Percentiles rank a stretch among this genome's conserved stretches.
Conservation (phyloP, 2,888 invertebrate species). For the Amphipyra tragopoginis region DNA sequence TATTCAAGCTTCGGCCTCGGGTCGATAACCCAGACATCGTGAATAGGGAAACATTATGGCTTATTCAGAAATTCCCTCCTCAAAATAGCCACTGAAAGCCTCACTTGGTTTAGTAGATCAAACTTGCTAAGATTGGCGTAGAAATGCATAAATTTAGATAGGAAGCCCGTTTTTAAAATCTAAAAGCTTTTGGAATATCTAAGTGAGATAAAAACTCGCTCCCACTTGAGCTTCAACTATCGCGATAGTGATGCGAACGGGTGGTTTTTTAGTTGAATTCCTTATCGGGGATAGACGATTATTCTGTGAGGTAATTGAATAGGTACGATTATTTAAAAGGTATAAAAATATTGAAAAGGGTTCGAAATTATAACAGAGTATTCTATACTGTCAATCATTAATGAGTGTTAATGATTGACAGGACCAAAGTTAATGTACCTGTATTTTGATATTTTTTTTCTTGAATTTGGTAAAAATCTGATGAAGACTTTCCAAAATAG, state of each 20-base stretch:
- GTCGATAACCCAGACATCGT: conserved; percentile 76
- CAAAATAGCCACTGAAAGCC: conserved; percentile 67
- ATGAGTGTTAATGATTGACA: no score
- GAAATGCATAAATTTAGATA: conserved; percentile 68
- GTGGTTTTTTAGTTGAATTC: conserved; percentile 50
- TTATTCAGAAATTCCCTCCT: conserved; percentile 64
- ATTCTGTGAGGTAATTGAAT: conserved; percentile 42
- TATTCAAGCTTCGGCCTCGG: conserved; percentile 72
- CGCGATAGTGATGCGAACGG: conserved; percentile 49
- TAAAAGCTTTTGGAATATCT: conserved; percentile 59
- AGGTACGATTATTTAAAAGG: neutral
- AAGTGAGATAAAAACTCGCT: conserved; percentile 48
- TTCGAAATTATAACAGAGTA: neutral
- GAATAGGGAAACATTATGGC: conserved; percentile 69
- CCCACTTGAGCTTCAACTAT: conserved; percentile 41
- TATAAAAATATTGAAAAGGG: neutral
- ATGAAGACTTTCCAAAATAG: no score
- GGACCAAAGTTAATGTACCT: no score
- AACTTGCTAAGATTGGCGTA: conserved; percentile 59
- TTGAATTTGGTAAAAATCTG: no score
- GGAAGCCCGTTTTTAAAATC: conserved; percentile 54
- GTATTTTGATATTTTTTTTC: no score
- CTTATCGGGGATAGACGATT: conserved; percentile 32
- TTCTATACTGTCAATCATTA: no score
- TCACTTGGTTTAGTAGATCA: conserved; percentile 54